Evolutionary conservation across 1,140 invertebrate species (phyloP).

Genomic region (Trichogramma pretiosum): DNA sequence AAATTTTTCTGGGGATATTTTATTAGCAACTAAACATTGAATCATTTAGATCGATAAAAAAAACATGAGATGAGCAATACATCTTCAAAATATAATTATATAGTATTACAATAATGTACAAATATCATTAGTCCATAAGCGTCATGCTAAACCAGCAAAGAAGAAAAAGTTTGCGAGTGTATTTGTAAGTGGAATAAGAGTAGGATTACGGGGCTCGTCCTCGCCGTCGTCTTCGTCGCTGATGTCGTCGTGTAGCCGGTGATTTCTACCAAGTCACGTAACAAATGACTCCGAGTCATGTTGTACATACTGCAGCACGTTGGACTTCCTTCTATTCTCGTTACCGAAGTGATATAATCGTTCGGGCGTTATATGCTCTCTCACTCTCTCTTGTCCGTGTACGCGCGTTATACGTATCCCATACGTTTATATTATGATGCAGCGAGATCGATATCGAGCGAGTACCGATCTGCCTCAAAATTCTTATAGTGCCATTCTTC

Average conservation of each 20-base stretch:
- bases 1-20: too few relatives aligned
- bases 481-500: conserved; percentile 9
- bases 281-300: conserved; percentile 41
- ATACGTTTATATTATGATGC: too few relatives aligned
- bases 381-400: conserved; percentile 1
- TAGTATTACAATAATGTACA: too few relatives aligned
- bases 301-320: conserved; percentile 16
- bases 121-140: conserved; percentile 31
- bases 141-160: conserved; percentile 3
- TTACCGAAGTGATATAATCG: conserved; percentile 41
- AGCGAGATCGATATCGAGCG: conserved; percentile 21
- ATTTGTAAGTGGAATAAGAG: too few relatives aligned
- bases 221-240: conserved; percentile 9
- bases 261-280: conserved; percentile 41
- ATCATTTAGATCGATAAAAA: too few relatives aligned
- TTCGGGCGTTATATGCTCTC: conserved; percentile 24
- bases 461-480: conserved; percentile 29
- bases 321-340: conserved; percentile 32
- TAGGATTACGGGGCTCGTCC: not conserved
- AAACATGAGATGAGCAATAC: too few relatives aligned
- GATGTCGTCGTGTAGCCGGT: conserved; percentile 31
- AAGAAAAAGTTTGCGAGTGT: too few relatives aligned
- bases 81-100: too few relatives aligned
- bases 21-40: too few relatives aligned
- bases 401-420: conserved; percentile 1